These are phyloP conservation scores for Polypedilum pembai DNA, from an alignment of 1,140 invertebrate species.

Conservation along the genomic window DNA sequence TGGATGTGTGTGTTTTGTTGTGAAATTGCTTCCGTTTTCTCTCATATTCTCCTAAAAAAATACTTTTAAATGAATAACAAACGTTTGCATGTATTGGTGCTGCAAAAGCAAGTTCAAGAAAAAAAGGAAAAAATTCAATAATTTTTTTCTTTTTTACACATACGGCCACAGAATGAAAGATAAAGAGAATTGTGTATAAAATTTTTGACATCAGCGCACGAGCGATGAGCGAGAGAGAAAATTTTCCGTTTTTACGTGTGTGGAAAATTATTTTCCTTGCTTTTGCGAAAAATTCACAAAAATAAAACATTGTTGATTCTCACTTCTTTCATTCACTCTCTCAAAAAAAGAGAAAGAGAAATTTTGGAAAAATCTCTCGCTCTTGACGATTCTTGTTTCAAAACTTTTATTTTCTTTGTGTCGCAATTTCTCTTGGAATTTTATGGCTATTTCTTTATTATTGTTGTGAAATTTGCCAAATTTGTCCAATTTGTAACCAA, in stretches of 20 bases:
- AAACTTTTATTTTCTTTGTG: background rate
- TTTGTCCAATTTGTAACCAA: background rate
- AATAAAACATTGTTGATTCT: conserved; percentile 6
- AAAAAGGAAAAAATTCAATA: conserved; percentile 24
- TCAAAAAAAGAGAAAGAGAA: background rate
- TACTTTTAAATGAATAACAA: background rate
- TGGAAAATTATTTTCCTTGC: too few relatives aligned
- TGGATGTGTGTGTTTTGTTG: too few relatives aligned
- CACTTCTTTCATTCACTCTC: background rate
- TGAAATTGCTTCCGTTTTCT: background rate
- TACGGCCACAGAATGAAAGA: background rate
- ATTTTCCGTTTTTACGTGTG: background rate
- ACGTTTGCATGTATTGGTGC: background rate
- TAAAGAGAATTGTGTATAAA: too few relatives aligned
- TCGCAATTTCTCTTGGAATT: background rate
- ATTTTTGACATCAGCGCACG: background rate
- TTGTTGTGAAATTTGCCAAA: background rate
- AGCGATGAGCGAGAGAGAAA: background rate
- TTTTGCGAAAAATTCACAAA: background rate
- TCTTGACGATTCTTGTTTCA: background rate
- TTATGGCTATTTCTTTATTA: background rate
- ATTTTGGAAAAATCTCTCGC: background rate
- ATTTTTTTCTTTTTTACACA: conserved; percentile 21
- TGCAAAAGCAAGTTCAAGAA: background rate
- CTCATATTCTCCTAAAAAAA: background rate